A percentile compares a stretch with the other conserved stretches of the same genome.
Conservation (phyloP, 2,797 vertebrate genomes). For the Hirundo rustica region DNA sequence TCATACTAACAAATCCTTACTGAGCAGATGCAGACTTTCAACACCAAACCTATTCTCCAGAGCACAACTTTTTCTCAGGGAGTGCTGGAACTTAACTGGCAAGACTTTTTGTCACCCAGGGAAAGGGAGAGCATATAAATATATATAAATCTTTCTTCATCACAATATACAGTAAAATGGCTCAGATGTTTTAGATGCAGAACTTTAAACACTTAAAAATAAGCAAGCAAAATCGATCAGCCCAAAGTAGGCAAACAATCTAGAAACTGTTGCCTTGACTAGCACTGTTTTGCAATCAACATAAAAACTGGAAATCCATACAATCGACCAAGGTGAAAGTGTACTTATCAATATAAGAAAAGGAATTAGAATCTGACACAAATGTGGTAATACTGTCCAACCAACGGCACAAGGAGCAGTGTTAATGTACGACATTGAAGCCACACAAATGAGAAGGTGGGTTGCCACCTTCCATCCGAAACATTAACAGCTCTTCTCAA, state of each 20-base stretch:
- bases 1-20: background rate
- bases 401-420: background rate
- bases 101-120: background rate
- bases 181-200: background rate
- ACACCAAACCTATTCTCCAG: background rate
- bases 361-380: background rate
- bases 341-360: background rate
- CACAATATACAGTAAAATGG: background rate
- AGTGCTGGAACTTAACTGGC: background rate
- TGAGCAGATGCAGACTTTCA: background rate
- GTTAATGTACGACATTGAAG: background rate
- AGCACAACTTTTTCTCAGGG: background rate
- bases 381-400: background rate
- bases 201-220: background rate
- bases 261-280: background rate
- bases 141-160: background rate
- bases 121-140: background rate
- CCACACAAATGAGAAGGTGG: background rate
- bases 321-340: background rate
- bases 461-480: background rate
- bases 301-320: background rate
- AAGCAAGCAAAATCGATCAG: background rate
- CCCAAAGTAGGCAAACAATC: background rate
- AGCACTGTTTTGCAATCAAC: background rate
- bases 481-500: background rate